phyloP scores from a whole-genome alignment of 2,797 vertebrate genomes.

The Tenualosa thibaudeaui region DNA sequence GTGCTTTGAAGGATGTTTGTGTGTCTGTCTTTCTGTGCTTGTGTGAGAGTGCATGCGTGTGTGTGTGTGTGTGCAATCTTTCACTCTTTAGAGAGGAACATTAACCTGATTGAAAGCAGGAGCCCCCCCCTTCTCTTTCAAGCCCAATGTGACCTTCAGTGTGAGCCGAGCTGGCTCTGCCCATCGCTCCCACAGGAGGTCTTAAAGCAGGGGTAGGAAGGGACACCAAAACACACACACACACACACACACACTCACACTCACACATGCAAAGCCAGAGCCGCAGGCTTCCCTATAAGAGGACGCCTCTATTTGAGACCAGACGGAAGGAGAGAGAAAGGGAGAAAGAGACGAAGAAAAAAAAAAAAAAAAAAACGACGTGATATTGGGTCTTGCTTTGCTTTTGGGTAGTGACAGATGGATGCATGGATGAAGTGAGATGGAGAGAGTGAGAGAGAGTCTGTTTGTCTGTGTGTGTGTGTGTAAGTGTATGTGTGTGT shows the following conservation, averaged over 20 bases:
- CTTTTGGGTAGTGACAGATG: conserved; percentile 3
- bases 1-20: background rate
- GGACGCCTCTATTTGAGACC: conserved; percentile 18
- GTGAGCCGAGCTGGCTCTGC: background rate
- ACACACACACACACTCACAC: background rate
- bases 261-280: background rate
- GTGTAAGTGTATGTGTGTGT: background rate
- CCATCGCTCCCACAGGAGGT: conserved; percentile 54
- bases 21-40: background rate
- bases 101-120: conserved; percentile 63
- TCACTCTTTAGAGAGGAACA: conserved; percentile 53
- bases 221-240: background rate
- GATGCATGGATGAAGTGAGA: background rate
- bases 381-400: background rate
- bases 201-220: conserved; percentile 33
- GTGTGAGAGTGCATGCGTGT: background rate
- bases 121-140: conserved; percentile 38
- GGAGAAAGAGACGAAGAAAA: conserved; percentile 15
- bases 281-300: conserved; percentile 25
- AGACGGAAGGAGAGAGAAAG: conserved; percentile 28
- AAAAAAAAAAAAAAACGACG: background rate
- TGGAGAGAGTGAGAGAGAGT: background rate
- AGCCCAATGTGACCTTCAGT: conserved; percentile 70
- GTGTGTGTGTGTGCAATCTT: conserved; percentile 18
- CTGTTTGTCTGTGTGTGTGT: background rate